A percentile compares a stretch with the other conserved stretches of the same genome.
Evolutionary conservation across 2,113 vertebrate genomes (phyloP).

Genomic region (Tyto alba): DNA sequence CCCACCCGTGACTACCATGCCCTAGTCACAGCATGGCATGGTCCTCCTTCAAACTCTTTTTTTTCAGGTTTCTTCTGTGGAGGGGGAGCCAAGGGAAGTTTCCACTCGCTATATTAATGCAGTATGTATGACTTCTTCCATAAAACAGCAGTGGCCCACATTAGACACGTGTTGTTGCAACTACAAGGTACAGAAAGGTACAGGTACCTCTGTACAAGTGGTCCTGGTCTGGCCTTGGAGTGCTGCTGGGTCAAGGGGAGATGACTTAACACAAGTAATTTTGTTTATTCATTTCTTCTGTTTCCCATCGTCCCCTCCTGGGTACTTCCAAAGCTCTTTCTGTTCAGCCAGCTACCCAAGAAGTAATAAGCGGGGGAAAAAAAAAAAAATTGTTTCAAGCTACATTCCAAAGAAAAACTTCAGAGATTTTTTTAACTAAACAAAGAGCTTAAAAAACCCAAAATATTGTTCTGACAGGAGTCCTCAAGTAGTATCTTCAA

Average conservation of each 20-base stretch:
- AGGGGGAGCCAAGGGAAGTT: background rate
- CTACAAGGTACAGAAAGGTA: background rate
- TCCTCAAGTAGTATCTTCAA: background rate
- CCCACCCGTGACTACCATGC: background rate
- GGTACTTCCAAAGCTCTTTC: background rate
- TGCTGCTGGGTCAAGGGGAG: background rate
- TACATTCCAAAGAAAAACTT: background rate
- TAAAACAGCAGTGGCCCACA: background rate
- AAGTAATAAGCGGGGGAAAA: background rate
- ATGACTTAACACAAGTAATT: background rate
- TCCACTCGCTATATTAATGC: background rate
- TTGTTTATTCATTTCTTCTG: background rate
- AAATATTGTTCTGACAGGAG: background rate
- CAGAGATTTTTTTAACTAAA: background rate
- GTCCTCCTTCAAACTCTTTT: background rate
- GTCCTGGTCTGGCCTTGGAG: background rate
- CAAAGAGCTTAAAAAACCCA: background rate
- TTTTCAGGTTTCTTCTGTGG: background rate
- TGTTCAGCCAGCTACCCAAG: background rate
- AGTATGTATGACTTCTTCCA: background rate
- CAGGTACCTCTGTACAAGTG: background rate
- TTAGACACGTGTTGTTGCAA: background rate
- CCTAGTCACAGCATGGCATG: accelerated
- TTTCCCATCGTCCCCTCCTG: background rate
- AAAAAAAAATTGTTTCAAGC: background rate